Conservation (phyloP, 2,888 invertebrate species). For the Corbicula japonica region DNA sequence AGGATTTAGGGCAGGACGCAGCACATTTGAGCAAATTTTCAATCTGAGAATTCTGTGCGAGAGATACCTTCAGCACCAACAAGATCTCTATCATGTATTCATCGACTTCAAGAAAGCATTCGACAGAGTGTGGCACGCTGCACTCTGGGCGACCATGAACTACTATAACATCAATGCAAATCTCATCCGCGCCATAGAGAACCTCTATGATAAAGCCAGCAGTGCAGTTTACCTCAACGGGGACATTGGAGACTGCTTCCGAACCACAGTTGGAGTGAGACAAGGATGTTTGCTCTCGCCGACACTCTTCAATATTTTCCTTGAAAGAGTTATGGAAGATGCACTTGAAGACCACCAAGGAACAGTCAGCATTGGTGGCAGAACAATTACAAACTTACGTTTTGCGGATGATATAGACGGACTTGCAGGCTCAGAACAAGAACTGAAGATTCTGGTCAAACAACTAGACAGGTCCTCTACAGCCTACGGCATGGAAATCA, state of each 20-base stretch:
- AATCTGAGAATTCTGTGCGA: conserved; percentile 30
- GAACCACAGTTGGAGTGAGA: conserved; percentile 51
- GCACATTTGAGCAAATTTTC: conserved; percentile 39
- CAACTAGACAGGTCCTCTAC: too few relatives aligned
- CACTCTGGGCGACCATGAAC: conserved; percentile 9
- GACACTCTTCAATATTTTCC: conserved; percentile 52
- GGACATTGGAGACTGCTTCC: conserved; percentile 53
- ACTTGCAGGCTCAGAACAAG: too few relatives aligned
- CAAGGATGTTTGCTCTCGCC: conserved; percentile 50
- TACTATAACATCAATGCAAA: conserved; percentile 22
- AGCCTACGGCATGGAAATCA: too few relatives aligned
- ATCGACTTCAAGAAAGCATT: conserved; percentile 40
- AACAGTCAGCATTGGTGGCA: too few relatives aligned
- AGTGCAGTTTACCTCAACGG: conserved; percentile 42
- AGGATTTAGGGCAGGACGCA: conserved; percentile 30
- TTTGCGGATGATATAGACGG: too few relatives aligned
- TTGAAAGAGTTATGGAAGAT: too few relatives aligned
- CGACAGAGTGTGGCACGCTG: conserved; percentile 43
- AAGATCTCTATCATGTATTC: conserved; percentile 23
- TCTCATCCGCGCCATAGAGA: conserved; percentile 29
- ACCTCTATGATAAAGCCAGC: conserved; percentile 40
- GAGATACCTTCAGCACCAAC: conserved; percentile 27
- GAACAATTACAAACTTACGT: too few relatives aligned
- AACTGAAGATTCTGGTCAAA: too few relatives aligned
- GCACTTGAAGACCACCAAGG: conserved; percentile 22